Conservation (phyloP, 2,888 invertebrate species). For the Andrena trimmerana region DNA sequence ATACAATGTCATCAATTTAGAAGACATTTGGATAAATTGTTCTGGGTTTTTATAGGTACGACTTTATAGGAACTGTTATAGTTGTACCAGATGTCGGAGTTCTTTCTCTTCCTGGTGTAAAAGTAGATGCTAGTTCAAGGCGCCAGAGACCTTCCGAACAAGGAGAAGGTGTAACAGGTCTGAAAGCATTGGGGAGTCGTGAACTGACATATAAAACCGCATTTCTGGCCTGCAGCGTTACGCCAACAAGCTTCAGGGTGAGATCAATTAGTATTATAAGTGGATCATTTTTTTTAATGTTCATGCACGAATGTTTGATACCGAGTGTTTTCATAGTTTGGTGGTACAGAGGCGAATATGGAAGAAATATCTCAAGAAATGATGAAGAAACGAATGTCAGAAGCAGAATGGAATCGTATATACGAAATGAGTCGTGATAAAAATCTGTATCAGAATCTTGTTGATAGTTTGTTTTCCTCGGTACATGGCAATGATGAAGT, state of each 20-base stretch:
- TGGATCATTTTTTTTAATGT: background rate
- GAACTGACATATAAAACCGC: constrained; percentile 95
- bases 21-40: constrained; percentile 8
- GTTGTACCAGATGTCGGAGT: constrained; percentile 98
- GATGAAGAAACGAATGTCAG: constrained; percentile 97
- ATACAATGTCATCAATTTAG: background rate
- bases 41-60: constrained; percentile 74
- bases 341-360: constrained; percentile 92
- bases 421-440: constrained; percentile 98
- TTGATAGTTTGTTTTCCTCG: constrained; percentile 96
- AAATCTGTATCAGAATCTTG: constrained; percentile 95
- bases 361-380: constrained; percentile 96
- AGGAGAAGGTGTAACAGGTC: constrained; percentile 94
- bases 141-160: constrained; percentile 90
- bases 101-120: constrained; percentile 93
- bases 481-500: constrained; percentile 99
- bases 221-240: constrained; percentile 97
- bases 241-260: constrained; percentile 92
- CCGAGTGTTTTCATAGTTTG: constrained; percentile 87
- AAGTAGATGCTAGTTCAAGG: constrained; percentile 91
- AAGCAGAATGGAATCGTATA: constrained; percentile 97
- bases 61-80: constrained; percentile 89
- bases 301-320: background rate
- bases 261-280: constrained; percentile 16
- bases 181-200: constrained; percentile 94